Base-by-base conservation (phyloP, 2,113 vertebrate species). In the Protomyctophum bolini region DNA sequence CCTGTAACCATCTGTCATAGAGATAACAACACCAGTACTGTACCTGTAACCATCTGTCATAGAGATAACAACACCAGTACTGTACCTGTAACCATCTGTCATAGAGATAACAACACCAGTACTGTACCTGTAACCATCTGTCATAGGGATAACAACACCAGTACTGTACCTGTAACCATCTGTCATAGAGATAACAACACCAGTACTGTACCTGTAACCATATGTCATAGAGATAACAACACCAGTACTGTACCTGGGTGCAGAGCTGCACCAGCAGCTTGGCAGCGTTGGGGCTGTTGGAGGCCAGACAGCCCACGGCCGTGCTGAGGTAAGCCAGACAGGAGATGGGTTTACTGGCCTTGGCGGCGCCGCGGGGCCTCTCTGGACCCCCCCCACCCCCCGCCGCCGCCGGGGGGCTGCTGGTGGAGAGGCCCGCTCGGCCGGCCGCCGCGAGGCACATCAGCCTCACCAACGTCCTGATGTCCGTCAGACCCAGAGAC, bases 361-460 rank as follows among this genome's bases (percentile, higher is more conserved):
- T 99, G 87, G 90, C 90, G 72, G 95, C 90, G 0, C 96, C 92
- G 3, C 96, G 93, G 0, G 96, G 91, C 33, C 96, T 92, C 58
- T 99, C 97, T 0, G 88, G 41, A 3, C 91, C 82, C 21, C 21
- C 21, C 21, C 1, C 2, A 2, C 21, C 21, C 21, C 21, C 21
- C 21, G 21, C 21, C 21, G 21, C 21, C 21, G 21, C 21, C 21
- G 21, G 0, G 92, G 84, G 4, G 77, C 73, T 0, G 90, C 70
- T 2, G 88, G 81, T 0, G 95, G 94, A 98, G 15, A 99, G 96
- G 1, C 98, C 98, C 0, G 97, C 97, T 4, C 98, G 93, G 2
- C 98, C 97, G 0, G 98, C 98, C 0, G 98, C 98, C 0, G 98
- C 97, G 83, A 99, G 91, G 79, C 98, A 99, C 98, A 99, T 99